A percentile compares a stretch with the other conserved stretches of the same genome.
phyloP scores from a whole-genome alignment of 2,113 vertebrate species.

The Zosterops hypoxanthus region DNA sequence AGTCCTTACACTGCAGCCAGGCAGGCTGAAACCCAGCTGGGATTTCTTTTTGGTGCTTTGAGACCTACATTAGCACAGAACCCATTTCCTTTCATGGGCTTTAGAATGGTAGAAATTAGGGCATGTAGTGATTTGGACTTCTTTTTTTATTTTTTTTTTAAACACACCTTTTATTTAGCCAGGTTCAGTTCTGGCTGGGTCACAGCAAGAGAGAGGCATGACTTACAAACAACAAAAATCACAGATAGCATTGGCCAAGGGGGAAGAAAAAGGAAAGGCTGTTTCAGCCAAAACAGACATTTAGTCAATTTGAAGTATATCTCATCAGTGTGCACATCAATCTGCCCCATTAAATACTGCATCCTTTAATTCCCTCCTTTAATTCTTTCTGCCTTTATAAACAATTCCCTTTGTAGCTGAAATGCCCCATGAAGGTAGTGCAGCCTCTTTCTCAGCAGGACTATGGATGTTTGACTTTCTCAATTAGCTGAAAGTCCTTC shows the following conservation, averaged over 20 bases:
- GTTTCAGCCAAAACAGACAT: constrained; percentile 34
- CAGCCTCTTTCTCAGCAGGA: not conserved
- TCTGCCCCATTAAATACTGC: constrained; percentile 20
- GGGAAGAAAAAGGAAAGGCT: not conserved
- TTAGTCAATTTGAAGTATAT: constrained; percentile 25
- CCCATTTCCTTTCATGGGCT: not conserved
- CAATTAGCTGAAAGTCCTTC: constrained; percentile 40
- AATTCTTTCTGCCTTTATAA: constrained; percentile 42
- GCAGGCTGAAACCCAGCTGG: not conserved
- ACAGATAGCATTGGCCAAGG: not conserved
- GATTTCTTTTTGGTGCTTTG: not conserved
- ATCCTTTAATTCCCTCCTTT: constrained; percentile 37
- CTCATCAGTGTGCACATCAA: constrained; percentile 39
- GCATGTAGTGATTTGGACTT: not conserved
- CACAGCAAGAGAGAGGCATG: not conserved
- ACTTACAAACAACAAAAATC: not conserved
- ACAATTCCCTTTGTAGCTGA: constrained; percentile 42
- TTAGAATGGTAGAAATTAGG: not conserved
- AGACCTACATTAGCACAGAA: not conserved
- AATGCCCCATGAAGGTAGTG: not conserved
- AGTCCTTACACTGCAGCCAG: not conserved
- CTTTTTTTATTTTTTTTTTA: not conserved
- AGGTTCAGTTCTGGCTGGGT: not conserved
- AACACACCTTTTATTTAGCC: not conserved
- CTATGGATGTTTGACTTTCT: constrained; percentile 37